Base-by-base conservation (phyloP, 2,113 vertebrate genomes). In the Oreocharis arfaki region DNA sequence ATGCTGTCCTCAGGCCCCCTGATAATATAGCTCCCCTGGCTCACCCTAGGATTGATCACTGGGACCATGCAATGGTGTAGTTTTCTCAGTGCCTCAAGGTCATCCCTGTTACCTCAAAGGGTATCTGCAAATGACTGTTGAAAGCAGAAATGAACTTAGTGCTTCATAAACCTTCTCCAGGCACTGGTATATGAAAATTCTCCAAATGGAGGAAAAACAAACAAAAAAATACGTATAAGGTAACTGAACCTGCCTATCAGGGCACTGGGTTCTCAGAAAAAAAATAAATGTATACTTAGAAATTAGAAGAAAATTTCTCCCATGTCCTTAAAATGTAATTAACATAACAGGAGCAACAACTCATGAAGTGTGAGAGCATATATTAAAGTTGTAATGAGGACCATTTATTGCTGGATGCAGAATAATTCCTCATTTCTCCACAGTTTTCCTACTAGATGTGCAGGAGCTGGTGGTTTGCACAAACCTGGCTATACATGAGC, bases 181-280 rank as follows among this genome's bases (percentile, higher is more conserved):
- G 32, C 39, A 41, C 24, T 30, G 16, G 6, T 18, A 73, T 0
- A 0, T 37, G 22, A 61, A 37, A 61, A 6, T 57, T 60, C 16
- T 73, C 20, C 46, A 53, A 59, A 9, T 57, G 22, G 18, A 56
- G 49, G 10, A 2, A 56, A 37, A 65, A 16, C 9, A 30, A 32
- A n/a, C n/a, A n/a, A n/a, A n/a, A 44, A 49, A 39, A 9, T 16
- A 13, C 5, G 15, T 23, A 9, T 14, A 53, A 33, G 6, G 14
- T 22, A 65, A 53, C 14, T 53, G 30, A 79, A 73, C 20, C 16
- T 83, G 50, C 2, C 12, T 64, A 27, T 85, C 19, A 33, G 10
- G 67, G 42, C 52, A 56, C 13, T 13, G 41, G 3, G 2, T 71
- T 79, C 46, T 77, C n/a, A 61, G 47, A 57, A 27, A 60, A 27